Evolutionary conservation across 1,140 invertebrate species (phyloP), one percentile per base, ranked within the genome.

Genomic region (Aphelenchoides besseyi): DNA sequence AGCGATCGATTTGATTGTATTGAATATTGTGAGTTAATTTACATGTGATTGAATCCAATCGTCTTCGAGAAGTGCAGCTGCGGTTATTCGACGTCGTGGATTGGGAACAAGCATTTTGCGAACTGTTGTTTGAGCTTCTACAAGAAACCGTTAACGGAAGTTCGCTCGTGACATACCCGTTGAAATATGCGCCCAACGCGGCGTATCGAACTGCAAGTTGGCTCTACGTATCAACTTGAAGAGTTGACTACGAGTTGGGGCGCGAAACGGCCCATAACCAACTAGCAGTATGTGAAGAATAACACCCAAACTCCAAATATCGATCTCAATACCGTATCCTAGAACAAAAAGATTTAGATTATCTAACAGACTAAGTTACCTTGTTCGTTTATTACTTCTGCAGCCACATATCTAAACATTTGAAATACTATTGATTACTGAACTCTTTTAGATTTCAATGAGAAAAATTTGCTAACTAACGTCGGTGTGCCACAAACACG

Each of bases 251-350:
- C 71, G 32, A 35, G 72, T 52, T 18, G 75, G 33, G 61, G 71
- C 52, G 2, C 75, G 75, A 41, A 80, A 80, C 23, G 79, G 79
- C 28, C 76, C 79, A 53, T 74, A 81, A 12, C 79, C 79, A 55
- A 78, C 68, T 2, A 80, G 33, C 35, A 79, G 54, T 29, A 79
- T 76, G 67, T 73, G 75, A 35, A 79, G 29, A 9, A 79, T 35
- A 54, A 79, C 57, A 28, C 78, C 79, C 33, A 80, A 52, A 36
- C 68, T 72, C 79, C 79, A 80, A 9, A 81, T 30, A 63, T 80
- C 79, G 12, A 81, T 74, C 37, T 77, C 76, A 30, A 76, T 53
- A 30, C 68, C 52, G 36, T 80, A 80, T 28, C 78, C 79, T 74
- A 55, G 53, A 74, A 12, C 63, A 73, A 26, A 1, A 69, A 64